Percentiles rank a stretch among this genome's conserved stretches.
These are phyloP conservation scores for Ips nitidus DNA, from an alignment of 1,140 invertebrate genomes.

Conservation along the genomic window DNA sequence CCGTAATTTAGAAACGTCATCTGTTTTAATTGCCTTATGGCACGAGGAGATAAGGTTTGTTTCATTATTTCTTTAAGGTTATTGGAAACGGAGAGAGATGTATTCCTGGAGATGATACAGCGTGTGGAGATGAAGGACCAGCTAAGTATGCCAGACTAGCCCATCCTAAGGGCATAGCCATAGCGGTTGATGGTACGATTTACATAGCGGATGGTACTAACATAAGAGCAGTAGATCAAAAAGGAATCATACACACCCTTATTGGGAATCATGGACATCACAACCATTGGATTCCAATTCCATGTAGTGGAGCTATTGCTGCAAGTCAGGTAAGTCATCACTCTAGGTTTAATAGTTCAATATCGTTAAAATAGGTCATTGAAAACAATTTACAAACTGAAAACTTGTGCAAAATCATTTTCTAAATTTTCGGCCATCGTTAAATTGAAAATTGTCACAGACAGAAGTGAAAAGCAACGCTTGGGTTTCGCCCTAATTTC, in stretches of 20 bases:
- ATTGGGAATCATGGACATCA: constrained; percentile 91
- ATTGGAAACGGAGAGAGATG: constrained; percentile 96
- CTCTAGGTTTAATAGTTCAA: background rate
- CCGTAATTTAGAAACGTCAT: background rate
- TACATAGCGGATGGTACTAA: constrained; percentile 95
- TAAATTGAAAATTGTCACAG: background rate
- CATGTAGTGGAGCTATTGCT: constrained; percentile 77
- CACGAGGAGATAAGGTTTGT: background rate
- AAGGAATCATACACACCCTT: constrained; percentile 91
- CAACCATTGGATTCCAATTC: constrained; percentile 87
- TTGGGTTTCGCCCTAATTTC: too few relatives aligned
- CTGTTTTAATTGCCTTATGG: constrained; percentile 4
- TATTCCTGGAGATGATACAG: constrained; percentile 84
- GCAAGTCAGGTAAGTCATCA: constrained; percentile 59
- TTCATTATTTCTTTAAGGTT: constrained; percentile 54
- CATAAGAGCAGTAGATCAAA: constrained; percentile 85
- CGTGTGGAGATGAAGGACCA: constrained; percentile 91
- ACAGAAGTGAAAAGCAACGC: background rate
- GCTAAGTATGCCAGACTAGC: constrained; percentile 88
- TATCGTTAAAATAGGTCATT: too few relatives aligned
- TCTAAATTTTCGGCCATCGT: background rate
- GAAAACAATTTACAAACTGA: too few relatives aligned
- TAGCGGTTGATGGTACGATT: constrained; percentile 88
- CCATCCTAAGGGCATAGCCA: constrained; percentile 95
- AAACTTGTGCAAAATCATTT: too few relatives aligned